phyloP scores from a whole-genome alignment of 2,113 vertebrate genomes.

The Thamnaconus septentrionalis region DNA sequence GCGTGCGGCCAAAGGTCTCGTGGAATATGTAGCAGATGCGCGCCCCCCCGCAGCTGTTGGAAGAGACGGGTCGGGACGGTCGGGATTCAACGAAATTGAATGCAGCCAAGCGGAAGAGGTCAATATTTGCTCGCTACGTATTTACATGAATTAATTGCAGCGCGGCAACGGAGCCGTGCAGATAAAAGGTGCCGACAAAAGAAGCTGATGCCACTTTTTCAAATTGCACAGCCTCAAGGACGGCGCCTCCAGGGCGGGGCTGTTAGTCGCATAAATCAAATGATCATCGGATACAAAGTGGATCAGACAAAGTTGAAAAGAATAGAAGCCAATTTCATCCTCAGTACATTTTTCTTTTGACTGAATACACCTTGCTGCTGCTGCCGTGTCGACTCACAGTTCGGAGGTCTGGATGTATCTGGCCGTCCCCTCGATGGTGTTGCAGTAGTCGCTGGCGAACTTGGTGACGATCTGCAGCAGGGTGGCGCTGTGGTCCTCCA shows the following conservation, averaged over 20 bases:
- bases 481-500: conserved; percentile 81
- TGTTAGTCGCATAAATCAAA: conserved; percentile 2
- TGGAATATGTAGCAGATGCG: conserved; percentile 85
- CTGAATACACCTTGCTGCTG: not conserved
- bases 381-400: conserved; percentile 69
- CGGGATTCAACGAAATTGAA: conserved; percentile 33
- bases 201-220: conserved; percentile 25
- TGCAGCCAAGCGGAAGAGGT: conserved; percentile 50
- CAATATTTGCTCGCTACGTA: conserved; percentile 48
- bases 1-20: conserved; percentile 81
- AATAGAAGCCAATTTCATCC: not conserved
- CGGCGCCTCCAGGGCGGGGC: not conserved
- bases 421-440: conserved; percentile 82
- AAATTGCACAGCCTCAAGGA: conserved; percentile 37
- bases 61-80: no score
- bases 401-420: conserved; percentile 81
- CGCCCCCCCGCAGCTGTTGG: conserved; percentile 77
- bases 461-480: conserved; percentile 84
- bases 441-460: conserved; percentile 82
- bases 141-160: conserved; percentile 44
- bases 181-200: conserved; percentile 30
- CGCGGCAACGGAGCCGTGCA: conserved; percentile 14
- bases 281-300: not conserved
- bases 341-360: not conserved
- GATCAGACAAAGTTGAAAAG: not conserved